These are phyloP conservation scores for Actinernus sp. DNA, from an alignment of 92 coral and sea anemone species.

Conservation along the genomic window DNA sequence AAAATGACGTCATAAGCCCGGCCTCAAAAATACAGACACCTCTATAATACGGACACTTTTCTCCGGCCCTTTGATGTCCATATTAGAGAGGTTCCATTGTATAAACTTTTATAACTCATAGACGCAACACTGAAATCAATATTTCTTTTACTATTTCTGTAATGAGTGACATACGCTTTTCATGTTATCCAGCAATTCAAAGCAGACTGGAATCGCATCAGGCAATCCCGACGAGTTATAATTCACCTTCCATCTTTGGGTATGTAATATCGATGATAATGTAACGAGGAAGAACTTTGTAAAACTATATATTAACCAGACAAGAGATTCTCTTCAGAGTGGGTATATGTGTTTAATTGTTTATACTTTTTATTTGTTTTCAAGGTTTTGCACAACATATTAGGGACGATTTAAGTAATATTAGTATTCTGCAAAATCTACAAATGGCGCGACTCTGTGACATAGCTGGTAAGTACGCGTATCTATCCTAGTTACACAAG, in stretches of 20 bases:
- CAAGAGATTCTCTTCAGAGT: neutral
- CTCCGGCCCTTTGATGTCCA: no score
- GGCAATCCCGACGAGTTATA: conserved; percentile 84
- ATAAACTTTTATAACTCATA: no score
- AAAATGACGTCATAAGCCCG: no score
- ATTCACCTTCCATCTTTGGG: conserved; percentile 96
- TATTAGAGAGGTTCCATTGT: no score
- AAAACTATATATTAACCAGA: neutral
- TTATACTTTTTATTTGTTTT: neutral
- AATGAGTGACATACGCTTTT: no score
- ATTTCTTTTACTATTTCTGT: no score
- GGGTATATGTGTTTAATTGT: neutral
- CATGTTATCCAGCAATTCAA: conserved; percentile 69
- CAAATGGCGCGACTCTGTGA: conserved; percentile 98
- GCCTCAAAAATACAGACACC: no score
- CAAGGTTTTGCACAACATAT: conserved; percentile 92
- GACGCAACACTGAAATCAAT: no score
- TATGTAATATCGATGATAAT: conserved; percentile 24
- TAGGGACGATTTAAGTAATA: conserved; percentile 86
- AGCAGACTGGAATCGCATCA: conserved; percentile 86
- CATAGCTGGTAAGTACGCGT: conserved; percentile 88
- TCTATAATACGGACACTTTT: no score
- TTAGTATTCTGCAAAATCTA: conserved; percentile 86
- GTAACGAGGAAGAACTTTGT: no score
- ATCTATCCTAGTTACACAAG: no score